Percentiles rank a stretch among this genome's conserved stretches.
These are phyloP conservation scores for Choloepus didactylus DNA, from an alignment of 2,797 vertebrate species.

Conservation along the genomic window DNA sequence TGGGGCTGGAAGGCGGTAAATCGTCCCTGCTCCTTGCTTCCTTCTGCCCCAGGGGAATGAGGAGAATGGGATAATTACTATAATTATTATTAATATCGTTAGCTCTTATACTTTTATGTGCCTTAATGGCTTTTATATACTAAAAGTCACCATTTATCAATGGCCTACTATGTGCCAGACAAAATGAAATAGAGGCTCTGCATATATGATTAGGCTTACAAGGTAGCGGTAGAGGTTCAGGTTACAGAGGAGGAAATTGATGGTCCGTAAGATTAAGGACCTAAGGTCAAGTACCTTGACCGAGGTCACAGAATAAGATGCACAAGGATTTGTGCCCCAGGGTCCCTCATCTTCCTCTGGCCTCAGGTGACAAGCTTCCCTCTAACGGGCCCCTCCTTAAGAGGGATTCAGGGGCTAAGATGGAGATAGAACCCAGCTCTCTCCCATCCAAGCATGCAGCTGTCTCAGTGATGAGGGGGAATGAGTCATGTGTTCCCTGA, in stretches of 20 bases:
- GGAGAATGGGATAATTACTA: not conserved
- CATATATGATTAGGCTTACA: not conserved
- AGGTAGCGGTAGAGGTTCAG: not conserved
- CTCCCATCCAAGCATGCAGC: not conserved
- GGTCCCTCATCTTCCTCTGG: not conserved
- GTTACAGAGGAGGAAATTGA: not conserved
- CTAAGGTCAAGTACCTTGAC: not conserved
- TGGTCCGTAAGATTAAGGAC: not conserved
- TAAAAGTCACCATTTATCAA: conserved; percentile 33
- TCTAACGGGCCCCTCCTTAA: not conserved
- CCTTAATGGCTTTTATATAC: not conserved
- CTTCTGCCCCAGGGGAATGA: not conserved
- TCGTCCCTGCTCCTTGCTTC: not conserved
- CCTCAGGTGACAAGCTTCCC: not conserved
- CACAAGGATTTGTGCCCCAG: not conserved
- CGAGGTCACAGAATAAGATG: not conserved
- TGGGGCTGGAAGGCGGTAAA: not conserved
- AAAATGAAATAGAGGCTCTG: not conserved
- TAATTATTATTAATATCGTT: conserved; percentile 15
- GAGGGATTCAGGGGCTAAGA: not conserved
- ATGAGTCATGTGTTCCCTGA: not conserved
- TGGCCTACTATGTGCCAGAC: conserved; percentile 1
- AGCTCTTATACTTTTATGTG: not conserved
- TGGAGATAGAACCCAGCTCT: not conserved
- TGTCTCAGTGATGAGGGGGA: not conserved